A percentile compares a stretch with the other conserved stretches of the same genome.
These are phyloP conservation scores for Pseudorasbora parva DNA, from an alignment of 2,113 vertebrate species.

Conservation along the genomic window DNA sequence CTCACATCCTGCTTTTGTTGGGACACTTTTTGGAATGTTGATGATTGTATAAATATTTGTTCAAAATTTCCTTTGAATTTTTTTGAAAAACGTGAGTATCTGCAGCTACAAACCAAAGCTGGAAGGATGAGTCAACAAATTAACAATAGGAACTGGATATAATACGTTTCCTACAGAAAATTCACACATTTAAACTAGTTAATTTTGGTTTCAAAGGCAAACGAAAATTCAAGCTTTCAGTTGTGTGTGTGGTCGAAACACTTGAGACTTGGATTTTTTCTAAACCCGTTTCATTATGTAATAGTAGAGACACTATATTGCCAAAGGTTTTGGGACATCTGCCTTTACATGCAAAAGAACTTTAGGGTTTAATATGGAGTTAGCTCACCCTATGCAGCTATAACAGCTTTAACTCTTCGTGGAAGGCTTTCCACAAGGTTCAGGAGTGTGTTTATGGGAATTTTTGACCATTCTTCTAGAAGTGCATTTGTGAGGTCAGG, in stretches of 20 bases:
- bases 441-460: no score
- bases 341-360: no score
- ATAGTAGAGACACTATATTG: no score
- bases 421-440: no score
- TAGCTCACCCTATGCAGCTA: no score
- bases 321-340: no score
- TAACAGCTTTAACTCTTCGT: no score
- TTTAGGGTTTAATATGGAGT: no score
- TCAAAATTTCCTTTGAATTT: conserved; percentile 61
- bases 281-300: not conserved
- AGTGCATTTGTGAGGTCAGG: no score
- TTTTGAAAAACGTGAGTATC: conserved; percentile 55
- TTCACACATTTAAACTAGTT: not conserved
- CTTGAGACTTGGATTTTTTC: not conserved
- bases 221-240: not conserved
- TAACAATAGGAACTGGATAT: conserved; percentile 27
- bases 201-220: not conserved
- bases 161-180: not conserved
- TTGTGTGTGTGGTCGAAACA: not conserved
- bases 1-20: conserved; percentile 78
- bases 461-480: no score
- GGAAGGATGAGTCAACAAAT: conserved; percentile 49
- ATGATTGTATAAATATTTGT: conserved; percentile 70
- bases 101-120: conserved; percentile 28
- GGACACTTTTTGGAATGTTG: conserved; percentile 67